Percentiles rank a stretch among this genome's conserved stretches.
phyloP scores from a whole-genome alignment of 2,888 invertebrate species.

The Cerastis rubricosa region DNA sequence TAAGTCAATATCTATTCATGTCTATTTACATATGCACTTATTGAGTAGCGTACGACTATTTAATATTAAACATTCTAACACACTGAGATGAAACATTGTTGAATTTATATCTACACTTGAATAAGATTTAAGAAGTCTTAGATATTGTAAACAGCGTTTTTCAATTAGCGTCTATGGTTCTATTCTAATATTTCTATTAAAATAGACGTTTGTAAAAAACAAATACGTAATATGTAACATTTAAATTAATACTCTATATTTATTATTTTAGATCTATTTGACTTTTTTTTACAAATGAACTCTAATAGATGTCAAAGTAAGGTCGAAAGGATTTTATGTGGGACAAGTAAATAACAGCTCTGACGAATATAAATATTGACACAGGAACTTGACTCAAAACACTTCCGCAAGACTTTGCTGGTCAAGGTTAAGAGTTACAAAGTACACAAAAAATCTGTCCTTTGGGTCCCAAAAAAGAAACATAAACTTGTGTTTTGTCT shows the following conservation, averaged over 20 bases:
- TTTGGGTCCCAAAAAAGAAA: neutral
- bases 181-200: neutral
- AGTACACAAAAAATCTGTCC: neutral
- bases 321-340: neutral
- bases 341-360: constrained; percentile 7
- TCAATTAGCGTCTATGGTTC: neutral
- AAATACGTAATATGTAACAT: neutral
- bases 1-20: constrained; percentile 64
- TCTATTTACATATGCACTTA: constrained; percentile 50
- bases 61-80: constrained; percentile 34
- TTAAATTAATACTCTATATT: neutral
- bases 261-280: too few species aligned
- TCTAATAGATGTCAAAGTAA: constrained; percentile 13
- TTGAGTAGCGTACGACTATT: constrained; percentile 42
- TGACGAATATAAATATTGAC: neutral
- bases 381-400: neutral
- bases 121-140: neutral
- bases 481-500: neutral
- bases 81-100: constrained; percentile 30
- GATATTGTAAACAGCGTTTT: neutral
- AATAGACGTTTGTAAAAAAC: neutral
- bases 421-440: constrained; percentile 29
- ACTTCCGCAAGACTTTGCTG: constrained; percentile 12
- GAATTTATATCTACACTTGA: constrained; percentile 8
- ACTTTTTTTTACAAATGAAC: too few species aligned